Conservation (phyloP, 2,888 invertebrate species). For the Noctuana brunneofusca region DNA sequence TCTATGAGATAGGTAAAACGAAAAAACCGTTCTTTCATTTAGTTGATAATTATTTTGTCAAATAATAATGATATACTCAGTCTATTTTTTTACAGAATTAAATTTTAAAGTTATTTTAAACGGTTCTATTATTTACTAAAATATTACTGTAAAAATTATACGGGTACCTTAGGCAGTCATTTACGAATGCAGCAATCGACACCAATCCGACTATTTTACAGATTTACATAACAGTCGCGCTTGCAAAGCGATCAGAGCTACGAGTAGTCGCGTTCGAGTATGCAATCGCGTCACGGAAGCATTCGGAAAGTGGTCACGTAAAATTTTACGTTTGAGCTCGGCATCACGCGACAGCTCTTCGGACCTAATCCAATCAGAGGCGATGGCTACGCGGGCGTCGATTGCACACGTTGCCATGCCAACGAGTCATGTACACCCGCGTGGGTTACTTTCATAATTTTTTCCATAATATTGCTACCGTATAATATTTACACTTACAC, state of each 20-base stretch:
- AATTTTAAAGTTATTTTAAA: too few relatives aligned
- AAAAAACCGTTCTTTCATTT: too few relatives aligned
- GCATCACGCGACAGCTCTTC: slow-evolving; percentile 71
- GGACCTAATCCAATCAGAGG: slow-evolving; percentile 78
- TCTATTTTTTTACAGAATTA: too few relatives aligned
- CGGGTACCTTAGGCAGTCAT: background rate
- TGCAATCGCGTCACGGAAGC: slow-evolving; percentile 71
- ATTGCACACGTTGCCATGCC: slow-evolving; percentile 63
- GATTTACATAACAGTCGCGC: slow-evolving; percentile 69
- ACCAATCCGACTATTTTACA: slow-evolving; percentile 46
- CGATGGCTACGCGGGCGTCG: slow-evolving; percentile 73
- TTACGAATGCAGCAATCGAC: slow-evolving; percentile 18
- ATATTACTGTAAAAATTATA: background rate
- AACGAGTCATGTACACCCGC: slow-evolving; percentile 34
- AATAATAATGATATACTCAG: too few relatives aligned
- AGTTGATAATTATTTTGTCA: too few relatives aligned
- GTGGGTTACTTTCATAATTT: background rate
- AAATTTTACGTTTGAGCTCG: slow-evolving; percentile 79
- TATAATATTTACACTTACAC: too few relatives aligned
- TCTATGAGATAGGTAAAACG: too few relatives aligned
- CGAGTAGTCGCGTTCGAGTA: slow-evolving; percentile 54
- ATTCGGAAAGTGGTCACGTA: slow-evolving; percentile 80
- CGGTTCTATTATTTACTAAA: too few relatives aligned
- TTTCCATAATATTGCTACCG: too few relatives aligned
- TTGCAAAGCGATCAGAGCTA: slow-evolving; percentile 61